Evolutionary conservation across 2,888 invertebrate genomes (phyloP), one percentile per base, ranked within the genome.

Genomic region (Apamea anceps): DNA sequence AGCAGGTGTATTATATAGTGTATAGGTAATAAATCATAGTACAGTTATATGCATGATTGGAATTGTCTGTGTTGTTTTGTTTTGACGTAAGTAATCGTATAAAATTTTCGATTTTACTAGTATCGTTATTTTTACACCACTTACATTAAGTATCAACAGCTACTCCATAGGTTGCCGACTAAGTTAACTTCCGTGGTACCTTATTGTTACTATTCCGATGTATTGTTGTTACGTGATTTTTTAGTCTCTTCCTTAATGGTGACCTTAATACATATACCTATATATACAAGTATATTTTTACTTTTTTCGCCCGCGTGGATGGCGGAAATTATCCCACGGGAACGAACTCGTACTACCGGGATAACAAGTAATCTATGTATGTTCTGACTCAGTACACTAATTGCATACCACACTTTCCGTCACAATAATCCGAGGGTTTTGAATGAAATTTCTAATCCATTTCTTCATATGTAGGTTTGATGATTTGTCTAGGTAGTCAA

Each of bases 151-250:
- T 12, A 54, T 45, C 32, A 42, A 51, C 37, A 32, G 32, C 32
- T 32, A 32, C 32, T 32, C 32, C 37, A 66, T 21, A 82, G 72
- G 75, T 82, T 4, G 67, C 48, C 3, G 42, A 18, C 28, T 54
- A 45, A 48, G 62, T 75, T 63, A 21, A 25, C 75, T 82, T 86
- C 83, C 86, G 84, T 13, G 51, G 83, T 86, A 76, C 62, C 45
- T 63, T 72, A 57, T 63, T 72, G 48, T 75, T 12, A 81, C 13
- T 32, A 37, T 72, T 66, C 73, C 65, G 70, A 70, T 82, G 65
- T 71, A 82, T 86, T 57, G 32, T 48, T 57, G 32, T 54, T 74
- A 76, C 87, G 87, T 85, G 87, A 65, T 86, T 83, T 13, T 54
- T 4, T 71, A 63, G 32, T 74, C 13, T 74, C 67, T 86, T 83